Base-by-base conservation (phyloP, 1,140 invertebrate genomes). In the Magallana gigas region DNA sequence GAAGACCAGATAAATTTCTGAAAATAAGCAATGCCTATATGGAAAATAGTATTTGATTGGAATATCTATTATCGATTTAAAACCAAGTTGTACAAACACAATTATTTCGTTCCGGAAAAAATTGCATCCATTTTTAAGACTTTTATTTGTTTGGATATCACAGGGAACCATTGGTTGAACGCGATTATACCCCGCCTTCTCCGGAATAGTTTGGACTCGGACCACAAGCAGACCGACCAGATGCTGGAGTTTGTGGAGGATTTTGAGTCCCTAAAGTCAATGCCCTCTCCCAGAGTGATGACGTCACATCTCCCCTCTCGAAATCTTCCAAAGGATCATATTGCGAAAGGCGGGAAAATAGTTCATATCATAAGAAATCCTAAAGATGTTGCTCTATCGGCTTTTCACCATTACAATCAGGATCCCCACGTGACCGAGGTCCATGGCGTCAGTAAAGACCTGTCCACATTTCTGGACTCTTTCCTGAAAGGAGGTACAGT, bases 311-410 rank as follows among this genome's bases (percentile, higher is more conserved):
- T 90, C 1, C 76, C n/a, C 14, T 86, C 86, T 36, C 56, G 82
- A 1, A 29, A 64, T 9, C 57, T 91, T 16, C 88, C 90, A 4
- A 68, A 29, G 14, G 83, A 88, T 6, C 56, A 89, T 9, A 71
- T 57, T 5, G 58, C 85, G 11, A 88, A 88, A 29, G 83, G 83
- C 16, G 58, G 58, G 8, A 89, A 89, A 60, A 83, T 89, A 0
- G 60, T 91, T n/a, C 84, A 88, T 68, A 64, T 90, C 2, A 84
- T 87, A 6, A 80, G 91, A n/a, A 90, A 91, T 18, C 91, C 88
- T 36, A 91, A 89, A 83, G 90, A 91, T 60, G 88, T 86, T 8
- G 76, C 58, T 18, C 89, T 91, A 8, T 91, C 90, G 0, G 80
- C 29, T 14, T 89, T 83, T 14, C 83, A 89, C 57, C 87, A 89